Base-by-base conservation (phyloP, 1,140 invertebrate species). In the Geopemphigus sp. region DNA sequence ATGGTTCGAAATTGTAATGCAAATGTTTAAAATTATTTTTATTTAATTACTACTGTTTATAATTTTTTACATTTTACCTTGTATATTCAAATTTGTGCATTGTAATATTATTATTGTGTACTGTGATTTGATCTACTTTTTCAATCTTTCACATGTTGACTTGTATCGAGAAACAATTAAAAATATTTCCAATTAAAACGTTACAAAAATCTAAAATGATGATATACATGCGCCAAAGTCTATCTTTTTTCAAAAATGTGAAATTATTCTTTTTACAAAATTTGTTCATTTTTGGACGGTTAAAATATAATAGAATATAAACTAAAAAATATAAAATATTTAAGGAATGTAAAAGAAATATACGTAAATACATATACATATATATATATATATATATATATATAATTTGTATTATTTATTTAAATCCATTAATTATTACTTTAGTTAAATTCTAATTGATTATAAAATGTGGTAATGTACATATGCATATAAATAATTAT, bases 301-400 rank as follows among this genome's bases (percentile, higher is more conserved):
- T 54, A 19, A 70, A 53, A 53, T 53, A 70, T 47, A 12, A 64
- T 39, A 64, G 0, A 45, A 24, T 53, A 70, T 14, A 53, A 53
- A 70, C 24, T 50, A 45, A 70, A 8, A 24, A 68, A n/a, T 53
- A 50, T 39, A 54, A 72, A 54, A 72, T 12, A 29, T 29, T 19
- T 29, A 54, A 72, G 68, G 68, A 72, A 72, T 72, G 68, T 72
- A 72, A 54, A 68, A 54, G 68, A 54, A 29, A 26, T 53, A 22
- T 66, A 14, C 14, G 32, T 66, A 29, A 26, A 26, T 26, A 26
- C 24, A 22, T 59, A 24, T 24, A 39, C 22, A 3, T 59, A 15
- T 32, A 32, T 53, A 22, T 66, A 14, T 22, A 19, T 66, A 29
- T 61, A 26, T 26, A 26, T 59, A 22, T 59, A 24, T 24, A 39